phyloP scores from a whole-genome alignment of 2,888 invertebrate species.

The Cylindroiulus punctatus region DNA sequence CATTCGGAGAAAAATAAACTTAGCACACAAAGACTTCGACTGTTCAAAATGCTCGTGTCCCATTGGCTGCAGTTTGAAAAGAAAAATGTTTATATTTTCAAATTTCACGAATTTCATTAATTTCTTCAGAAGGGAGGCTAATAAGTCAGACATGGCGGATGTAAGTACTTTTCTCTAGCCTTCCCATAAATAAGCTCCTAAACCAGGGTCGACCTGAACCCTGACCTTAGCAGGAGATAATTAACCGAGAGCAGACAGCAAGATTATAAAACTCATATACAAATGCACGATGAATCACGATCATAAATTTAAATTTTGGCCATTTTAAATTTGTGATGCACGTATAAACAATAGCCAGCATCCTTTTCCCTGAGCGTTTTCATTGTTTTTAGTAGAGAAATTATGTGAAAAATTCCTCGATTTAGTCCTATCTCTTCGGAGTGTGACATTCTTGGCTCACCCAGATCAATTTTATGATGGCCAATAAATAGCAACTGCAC shows the following conservation, averaged over 20 bases:
- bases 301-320: not conserved
- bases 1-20: constrained; percentile 9
- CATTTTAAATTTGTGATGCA: not conserved
- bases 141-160: not conserved
- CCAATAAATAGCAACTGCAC: not conserved
- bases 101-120: constrained; percentile 7
- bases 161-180: not conserved
- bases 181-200: not conserved
- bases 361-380: not conserved
- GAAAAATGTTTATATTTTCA: not conserved
- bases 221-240: not conserved
- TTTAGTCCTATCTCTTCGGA: not conserved
- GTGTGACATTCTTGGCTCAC: not conserved
- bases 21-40: not conserved
- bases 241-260: not conserved
- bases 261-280: not conserved
- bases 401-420: not conserved
- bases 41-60: not conserved
- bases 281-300: not conserved
- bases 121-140: not conserved
- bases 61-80: not conserved
- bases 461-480: not conserved
- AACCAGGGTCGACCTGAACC: not conserved
- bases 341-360: not conserved
- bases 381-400: not conserved